phyloP scores from a whole-genome alignment of 2,113 vertebrate species.

The Penelope pileata region DNA sequence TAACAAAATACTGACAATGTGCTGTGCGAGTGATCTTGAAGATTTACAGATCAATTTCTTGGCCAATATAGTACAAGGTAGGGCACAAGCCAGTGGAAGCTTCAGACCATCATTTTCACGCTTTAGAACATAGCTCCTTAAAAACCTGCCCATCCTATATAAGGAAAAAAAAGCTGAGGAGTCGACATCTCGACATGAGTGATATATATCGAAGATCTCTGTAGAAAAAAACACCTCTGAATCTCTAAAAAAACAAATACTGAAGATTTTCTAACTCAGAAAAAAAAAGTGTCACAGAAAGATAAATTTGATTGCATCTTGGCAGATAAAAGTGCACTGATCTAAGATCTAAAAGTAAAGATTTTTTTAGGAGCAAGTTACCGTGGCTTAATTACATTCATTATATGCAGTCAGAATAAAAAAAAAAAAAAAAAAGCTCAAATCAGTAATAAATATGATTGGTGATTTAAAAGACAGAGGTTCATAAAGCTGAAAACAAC shows the following conservation, averaged over 20 bases:
- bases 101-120: background rate
- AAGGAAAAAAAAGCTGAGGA: background rate
- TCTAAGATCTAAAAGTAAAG: constrained; percentile 36
- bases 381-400: constrained; percentile 32
- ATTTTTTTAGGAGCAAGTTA: constrained; percentile 33
- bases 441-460: constrained; percentile 27
- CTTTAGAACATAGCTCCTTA: constrained; percentile 14
- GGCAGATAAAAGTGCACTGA: constrained; percentile 46
- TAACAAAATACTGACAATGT: background rate
- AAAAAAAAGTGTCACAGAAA: background rate
- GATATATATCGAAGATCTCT: constrained; percentile 20
- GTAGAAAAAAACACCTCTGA: constrained; percentile 16
- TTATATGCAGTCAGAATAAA: constrained; percentile 1
- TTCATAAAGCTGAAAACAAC: constrained; percentile 46
- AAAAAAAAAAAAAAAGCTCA: constrained; percentile 14
- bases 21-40: background rate
- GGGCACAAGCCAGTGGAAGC: background rate
- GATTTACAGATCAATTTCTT: constrained; percentile 45
- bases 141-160: constrained; percentile 17
- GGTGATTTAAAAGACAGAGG: constrained; percentile 29
- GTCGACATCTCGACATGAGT: background rate
- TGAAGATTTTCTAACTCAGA: constrained; percentile 25
- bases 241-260: background rate
- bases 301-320: constrained; percentile 19
- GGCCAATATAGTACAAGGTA: background rate